Base-by-base conservation (phyloP, 2,888 invertebrate species). In the Clistopyga incitator region DNA sequence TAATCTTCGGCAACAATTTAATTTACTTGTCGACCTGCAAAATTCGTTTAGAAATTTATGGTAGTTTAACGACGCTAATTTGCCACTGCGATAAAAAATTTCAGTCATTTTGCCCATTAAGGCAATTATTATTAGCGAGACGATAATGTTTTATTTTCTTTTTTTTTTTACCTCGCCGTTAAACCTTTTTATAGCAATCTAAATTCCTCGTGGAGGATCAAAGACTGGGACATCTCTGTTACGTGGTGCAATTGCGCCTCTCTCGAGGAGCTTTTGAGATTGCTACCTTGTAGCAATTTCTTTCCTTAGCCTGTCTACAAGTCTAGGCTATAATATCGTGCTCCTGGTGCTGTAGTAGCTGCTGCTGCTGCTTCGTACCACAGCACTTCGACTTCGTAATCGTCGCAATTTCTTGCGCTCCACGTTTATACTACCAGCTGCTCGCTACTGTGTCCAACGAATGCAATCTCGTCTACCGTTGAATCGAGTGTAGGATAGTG, bases 391-490 rank as follows among this genome's bases (percentile, higher is more conserved):
- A 15, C 76, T 56, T 61, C 78, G 78, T 78, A 70, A 78, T 78
- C 78, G 61, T 70, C n/a, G 78, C 78, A 78, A 78, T 78, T 78
- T 78, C 61, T 70, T 59, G 59, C 25, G 20, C 11, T 45, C 45
- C 25, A 34, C 64, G 29, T 13, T 29, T 54, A 52, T 18, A 52
- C n/a, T 38, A 23, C 54, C 54, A 54, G 23, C 54, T 54, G 54
- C 54, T 15, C 47, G 18, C 18, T 20, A 64, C 34, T 13, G 61
- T 64, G 59, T 38, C 34, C 52, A n/a, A 54, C 23, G 56, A 67
- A 71, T 71, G 64, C 61, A 77, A 76, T 77, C 64, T 45, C 29
- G 59, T 45, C 52, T 52, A 29, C 29, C 56, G 59, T 15, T 61
- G 42, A 81, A 76, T 76, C 70, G 61, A 8, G 45, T 38, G 15